A percentile compares a stretch with the other conserved stretches of the same genome.
These are phyloP conservation scores for Pogonocichla stellata DNA, from an alignment of 2,113 vertebrate species.

Conservation along the genomic window DNA sequence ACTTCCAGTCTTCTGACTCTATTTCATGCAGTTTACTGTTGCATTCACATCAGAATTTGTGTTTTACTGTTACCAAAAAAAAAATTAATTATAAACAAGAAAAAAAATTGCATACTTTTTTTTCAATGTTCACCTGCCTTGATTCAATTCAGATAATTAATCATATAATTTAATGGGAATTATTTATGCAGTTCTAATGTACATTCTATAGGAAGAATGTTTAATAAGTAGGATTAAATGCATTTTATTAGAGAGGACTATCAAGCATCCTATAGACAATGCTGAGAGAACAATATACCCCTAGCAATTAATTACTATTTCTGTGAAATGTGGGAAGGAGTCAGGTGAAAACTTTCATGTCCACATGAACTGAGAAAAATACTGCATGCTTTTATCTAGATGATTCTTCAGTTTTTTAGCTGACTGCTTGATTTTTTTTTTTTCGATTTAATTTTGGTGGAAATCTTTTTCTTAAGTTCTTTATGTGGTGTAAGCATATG, in stretches of 20 bases:
- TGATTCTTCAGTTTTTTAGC: background rate
- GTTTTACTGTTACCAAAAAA: conserved; percentile 56
- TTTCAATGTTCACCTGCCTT: background rate
- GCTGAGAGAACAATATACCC: background rate
- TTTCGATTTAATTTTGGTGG: background rate
- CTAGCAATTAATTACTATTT: background rate
- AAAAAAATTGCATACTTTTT: conserved; percentile 2
- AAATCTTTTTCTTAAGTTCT: background rate
- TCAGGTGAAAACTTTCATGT: background rate
- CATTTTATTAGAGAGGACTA: background rate
- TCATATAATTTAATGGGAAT: background rate
- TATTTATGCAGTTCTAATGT: background rate
- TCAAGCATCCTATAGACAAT: background rate
- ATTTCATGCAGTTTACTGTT: conserved; percentile 5
- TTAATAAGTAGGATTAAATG: background rate
- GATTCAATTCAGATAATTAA: background rate
- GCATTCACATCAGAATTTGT: conserved; percentile 12
- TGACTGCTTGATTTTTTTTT: background rate
- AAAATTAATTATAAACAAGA: background rate
- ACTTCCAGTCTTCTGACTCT: conserved; percentile 40
- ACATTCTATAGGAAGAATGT: background rate
- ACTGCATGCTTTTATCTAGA: background rate
- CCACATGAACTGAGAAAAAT: background rate
- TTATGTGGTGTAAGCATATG: background rate
- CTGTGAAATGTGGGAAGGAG: background rate